Base-by-base conservation (phyloP, 2,888 invertebrate species). In the Drosophila quasianomalipes region DNA sequence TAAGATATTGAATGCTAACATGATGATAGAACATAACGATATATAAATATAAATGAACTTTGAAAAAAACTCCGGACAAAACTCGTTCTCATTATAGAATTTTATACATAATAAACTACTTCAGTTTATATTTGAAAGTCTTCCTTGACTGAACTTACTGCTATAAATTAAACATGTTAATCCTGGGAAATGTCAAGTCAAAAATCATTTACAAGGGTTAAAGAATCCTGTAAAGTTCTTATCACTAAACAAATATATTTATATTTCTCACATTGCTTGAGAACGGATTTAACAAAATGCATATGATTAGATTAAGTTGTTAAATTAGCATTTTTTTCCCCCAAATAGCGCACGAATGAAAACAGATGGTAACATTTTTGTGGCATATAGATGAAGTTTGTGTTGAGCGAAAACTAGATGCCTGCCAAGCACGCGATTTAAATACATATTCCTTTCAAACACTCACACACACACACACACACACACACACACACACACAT, bases 351-450 rank as follows among this genome's bases (percentile, higher is more conserved):
- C 22, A 7, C 26, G 33, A 54, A 28, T 14, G 52, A 68, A 63
- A 39, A 22, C 54, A 39, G 28, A 47, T 19, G 26, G 33, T 30
- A 47, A 22, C n/a, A 58, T 44, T 51, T n/a, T 58, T 65, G 58
- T 22, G 59, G 53, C 19, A 41, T 31, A 22, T 49, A 58, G 73
- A 30, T 77, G 65, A 63, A 60, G 44, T 63, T 66, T 44, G 26
- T 33, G 61, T 37, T 33, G 31, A 61, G 55, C 19, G 41, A 52
- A 70, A 74, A 63, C 22, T 44, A 70, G 70, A 90, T 67, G 72
- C 58, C 59, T 61, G 59, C 47, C 60, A 62, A 70, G 35, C 85
- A 85, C 85, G 85, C 85, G 91, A 85, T 89, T 83, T 70, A 53
- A 75, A 63, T 69, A 53, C 53, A 44, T 63, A 53, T 55, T 59